phyloP scores from a whole-genome alignment of 2,888 invertebrate genomes.

The Oxystoma pomonae region DNA sequence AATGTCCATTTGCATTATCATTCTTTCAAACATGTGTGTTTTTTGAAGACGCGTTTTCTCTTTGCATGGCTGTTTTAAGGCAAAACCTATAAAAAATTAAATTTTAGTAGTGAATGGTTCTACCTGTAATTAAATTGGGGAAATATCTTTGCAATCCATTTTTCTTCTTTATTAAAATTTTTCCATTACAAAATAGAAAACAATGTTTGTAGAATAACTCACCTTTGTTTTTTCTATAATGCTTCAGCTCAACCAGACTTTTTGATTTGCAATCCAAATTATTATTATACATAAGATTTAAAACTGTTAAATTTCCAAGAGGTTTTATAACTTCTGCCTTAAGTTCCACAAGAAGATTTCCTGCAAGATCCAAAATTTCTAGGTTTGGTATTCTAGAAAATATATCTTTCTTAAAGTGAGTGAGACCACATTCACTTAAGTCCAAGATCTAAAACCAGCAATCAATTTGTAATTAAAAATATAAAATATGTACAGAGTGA shows the following conservation, averaged over 20 bases:
- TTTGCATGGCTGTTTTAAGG: neutral
- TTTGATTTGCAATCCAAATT: conserved; percentile 56
- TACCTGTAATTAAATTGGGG: too few relatives aligned
- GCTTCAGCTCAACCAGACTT: conserved; percentile 41
- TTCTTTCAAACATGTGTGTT: conserved; percentile 4
- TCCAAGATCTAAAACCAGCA: conserved; percentile 51
- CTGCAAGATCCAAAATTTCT: conserved; percentile 55
- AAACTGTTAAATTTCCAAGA: conserved; percentile 49
- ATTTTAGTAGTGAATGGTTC: too few relatives aligned
- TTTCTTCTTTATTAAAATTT: too few relatives aligned
- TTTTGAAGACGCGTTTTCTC: neutral
- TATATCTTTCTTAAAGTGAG: conserved; percentile 50
- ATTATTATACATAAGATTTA: conserved; percentile 54
- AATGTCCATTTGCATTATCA: neutral
- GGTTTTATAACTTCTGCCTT: conserved; percentile 50
- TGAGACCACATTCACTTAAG: conserved; percentile 57
- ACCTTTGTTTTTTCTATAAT: conserved; percentile 45
- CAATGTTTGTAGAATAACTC: too few relatives aligned
- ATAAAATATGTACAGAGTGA: neutral
- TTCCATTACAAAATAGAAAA: too few relatives aligned
- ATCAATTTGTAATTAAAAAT: too few relatives aligned
- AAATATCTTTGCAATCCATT: too few relatives aligned
- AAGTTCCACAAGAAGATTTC: conserved; percentile 57
- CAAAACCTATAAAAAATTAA: neutral
- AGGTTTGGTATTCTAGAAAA: conserved; percentile 55